Evolutionary conservation across 2,113 vertebrate species (phyloP).

Genomic region (Myrmecobius fasciatus): DNA sequence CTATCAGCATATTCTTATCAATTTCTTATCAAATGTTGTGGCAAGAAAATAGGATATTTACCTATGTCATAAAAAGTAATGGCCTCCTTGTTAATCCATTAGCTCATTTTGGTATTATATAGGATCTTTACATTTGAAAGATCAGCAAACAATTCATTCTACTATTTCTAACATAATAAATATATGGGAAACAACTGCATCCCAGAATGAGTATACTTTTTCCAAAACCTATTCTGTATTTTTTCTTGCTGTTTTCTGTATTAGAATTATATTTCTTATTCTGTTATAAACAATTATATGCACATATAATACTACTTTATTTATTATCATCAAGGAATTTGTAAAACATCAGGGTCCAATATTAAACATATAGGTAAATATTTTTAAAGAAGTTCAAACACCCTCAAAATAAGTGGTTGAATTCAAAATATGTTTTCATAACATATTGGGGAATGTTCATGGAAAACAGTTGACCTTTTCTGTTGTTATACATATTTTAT

Average conservation of each 20-base stretch:
- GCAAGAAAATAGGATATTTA: background rate
- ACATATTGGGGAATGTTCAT: background rate
- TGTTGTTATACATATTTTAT: background rate
- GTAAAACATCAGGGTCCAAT: background rate
- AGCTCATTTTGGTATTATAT: constrained; percentile 18
- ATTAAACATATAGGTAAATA: background rate
- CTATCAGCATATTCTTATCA: no score
- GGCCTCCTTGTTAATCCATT: constrained; percentile 28
- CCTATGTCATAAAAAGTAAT: constrained; percentile 11
- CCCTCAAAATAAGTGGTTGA: constrained; percentile 19
- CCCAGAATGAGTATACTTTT: background rate
- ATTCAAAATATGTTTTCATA: constrained; percentile 7
- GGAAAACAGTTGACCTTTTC: background rate
- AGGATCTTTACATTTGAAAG: constrained; percentile 33
- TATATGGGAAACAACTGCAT: constrained; percentile 31
- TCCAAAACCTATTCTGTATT: constrained; percentile 1
- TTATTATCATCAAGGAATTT: constrained; percentile 37
- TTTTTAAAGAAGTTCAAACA: constrained; percentile 30
- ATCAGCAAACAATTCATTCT: constrained; percentile 32
- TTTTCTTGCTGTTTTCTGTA: constrained; percentile 3
- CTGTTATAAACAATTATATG: constrained; percentile 22
- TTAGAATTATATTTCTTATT: constrained; percentile 43
- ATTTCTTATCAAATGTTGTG: background rate
- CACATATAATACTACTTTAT: constrained; percentile 32
- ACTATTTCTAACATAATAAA: constrained; percentile 42